Percentiles rank a stretch among this genome's conserved stretches.
These are phyloP conservation scores for Euclidia mi DNA, from an alignment of 2,888 invertebrate genomes.

Conservation along the genomic window DNA sequence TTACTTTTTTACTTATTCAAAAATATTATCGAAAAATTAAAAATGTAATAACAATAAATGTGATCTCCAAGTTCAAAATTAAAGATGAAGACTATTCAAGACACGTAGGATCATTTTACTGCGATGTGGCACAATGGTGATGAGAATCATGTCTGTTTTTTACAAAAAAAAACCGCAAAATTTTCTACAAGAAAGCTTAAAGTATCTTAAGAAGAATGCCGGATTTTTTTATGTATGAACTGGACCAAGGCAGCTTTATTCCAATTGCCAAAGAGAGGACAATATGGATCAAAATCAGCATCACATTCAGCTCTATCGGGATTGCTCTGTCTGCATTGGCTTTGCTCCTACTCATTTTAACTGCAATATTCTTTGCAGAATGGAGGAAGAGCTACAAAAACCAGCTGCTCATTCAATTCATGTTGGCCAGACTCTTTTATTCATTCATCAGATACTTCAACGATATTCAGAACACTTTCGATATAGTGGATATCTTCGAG, in stretches of 20 bases:
- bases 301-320: constrained; percentile 70
- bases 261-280: constrained; percentile 49
- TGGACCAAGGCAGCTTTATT: constrained; percentile 55
- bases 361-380: constrained; percentile 73
- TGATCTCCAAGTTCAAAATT: no score
- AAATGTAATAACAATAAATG: no score
- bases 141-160: constrained; percentile 30
- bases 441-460: constrained; percentile 66
- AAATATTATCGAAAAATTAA: no score
- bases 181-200: constrained; percentile 10
- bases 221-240: constrained; percentile 16
- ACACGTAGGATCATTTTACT: neutral
- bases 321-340: constrained; percentile 67
- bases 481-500: constrained; percentile 26
- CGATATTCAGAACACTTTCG: constrained; percentile 61
- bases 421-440: constrained; percentile 75
- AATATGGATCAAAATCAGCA: constrained; percentile 51
- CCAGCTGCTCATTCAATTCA: constrained; percentile 79
- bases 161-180: neutral
- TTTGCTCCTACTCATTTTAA: constrained; percentile 70
- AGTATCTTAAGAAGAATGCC: constrained; percentile 7
- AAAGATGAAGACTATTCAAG: constrained; percentile 1
- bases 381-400: constrained; percentile 82
- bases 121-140: constrained; percentile 24
- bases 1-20: no score